phyloP scores from a whole-genome alignment of 2,113 vertebrate species.

The Chelonoidis abingdonii region DNA sequence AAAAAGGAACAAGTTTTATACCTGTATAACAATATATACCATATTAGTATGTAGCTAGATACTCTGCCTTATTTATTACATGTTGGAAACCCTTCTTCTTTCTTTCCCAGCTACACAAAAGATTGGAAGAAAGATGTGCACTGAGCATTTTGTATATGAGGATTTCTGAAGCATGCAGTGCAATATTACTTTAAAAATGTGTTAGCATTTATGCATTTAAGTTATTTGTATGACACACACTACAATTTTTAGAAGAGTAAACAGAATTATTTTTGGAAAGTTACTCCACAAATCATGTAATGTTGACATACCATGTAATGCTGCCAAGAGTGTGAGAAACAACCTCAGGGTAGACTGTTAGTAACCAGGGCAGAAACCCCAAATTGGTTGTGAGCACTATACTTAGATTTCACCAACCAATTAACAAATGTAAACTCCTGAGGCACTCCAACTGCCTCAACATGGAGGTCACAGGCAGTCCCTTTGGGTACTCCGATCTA shows the following conservation, averaged over 20 bases:
- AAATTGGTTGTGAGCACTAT: no score
- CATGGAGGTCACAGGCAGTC: no score
- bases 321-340: no score
- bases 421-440: no score
- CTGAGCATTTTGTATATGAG: neutral
- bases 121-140: rapidly evolving
- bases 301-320: no score
- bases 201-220: neutral
- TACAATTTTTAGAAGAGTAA: neutral
- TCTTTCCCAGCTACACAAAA: neutral
- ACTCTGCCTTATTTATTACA: neutral
- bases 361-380: no score
- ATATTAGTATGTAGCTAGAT: neutral
- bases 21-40: neutral
- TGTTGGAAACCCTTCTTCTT: rapidly evolving
- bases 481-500: no score
- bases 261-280: neutral
- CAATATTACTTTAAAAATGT: neutral
- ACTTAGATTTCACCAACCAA: no score
- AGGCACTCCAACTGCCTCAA: no score
- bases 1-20: neutral
- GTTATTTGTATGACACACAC: neutral
- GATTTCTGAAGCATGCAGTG: neutral
- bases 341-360: no score
- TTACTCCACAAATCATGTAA: no score